phyloP scores from a whole-genome alignment of 2,888 invertebrate species.

The Eudemis profundana region DNA sequence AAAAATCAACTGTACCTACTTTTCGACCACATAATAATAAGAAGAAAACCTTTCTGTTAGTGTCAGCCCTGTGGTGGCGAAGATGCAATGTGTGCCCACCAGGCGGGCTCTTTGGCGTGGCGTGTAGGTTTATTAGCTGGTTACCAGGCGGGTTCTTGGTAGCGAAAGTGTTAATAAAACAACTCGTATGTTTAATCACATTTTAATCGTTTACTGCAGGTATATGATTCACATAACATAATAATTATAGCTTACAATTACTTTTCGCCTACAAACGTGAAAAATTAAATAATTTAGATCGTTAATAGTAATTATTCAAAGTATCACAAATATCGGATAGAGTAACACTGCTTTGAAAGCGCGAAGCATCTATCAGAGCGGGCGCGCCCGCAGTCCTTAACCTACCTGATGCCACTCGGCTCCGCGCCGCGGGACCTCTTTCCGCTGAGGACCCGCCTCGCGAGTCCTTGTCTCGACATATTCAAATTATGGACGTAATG shows the following conservation, averaged over 20 bases:
- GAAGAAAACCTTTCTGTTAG: no score
- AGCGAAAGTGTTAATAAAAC: no score
- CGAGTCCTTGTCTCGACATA: not conserved
- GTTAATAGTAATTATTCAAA: constrained; percentile 82
- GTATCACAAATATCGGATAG: constrained; percentile 84
- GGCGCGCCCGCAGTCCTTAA: constrained; percentile 29
- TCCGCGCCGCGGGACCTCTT: not conserved
- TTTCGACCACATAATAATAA: no score
- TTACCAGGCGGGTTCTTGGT: no score
- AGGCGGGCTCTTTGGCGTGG: no score
- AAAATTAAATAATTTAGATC: constrained; percentile 85
- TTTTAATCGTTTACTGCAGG: constrained; percentile 77
- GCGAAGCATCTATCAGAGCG: constrained; percentile 75
- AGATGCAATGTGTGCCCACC: no score
- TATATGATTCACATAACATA: constrained; percentile 75
- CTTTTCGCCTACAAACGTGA: constrained; percentile 81
- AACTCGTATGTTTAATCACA: constrained; percentile 69
- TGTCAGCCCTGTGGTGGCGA: no score
- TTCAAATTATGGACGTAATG: not conserved
- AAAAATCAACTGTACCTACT: no score
- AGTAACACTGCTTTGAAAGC: constrained; percentile 78
- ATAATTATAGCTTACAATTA: constrained; percentile 73
- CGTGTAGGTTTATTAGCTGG: no score
- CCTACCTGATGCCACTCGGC: constrained; percentile 3
- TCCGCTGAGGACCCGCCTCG: not conserved